Base-by-base conservation (phyloP, 2,888 invertebrate species). In the Drosophila emarginata region DNA sequence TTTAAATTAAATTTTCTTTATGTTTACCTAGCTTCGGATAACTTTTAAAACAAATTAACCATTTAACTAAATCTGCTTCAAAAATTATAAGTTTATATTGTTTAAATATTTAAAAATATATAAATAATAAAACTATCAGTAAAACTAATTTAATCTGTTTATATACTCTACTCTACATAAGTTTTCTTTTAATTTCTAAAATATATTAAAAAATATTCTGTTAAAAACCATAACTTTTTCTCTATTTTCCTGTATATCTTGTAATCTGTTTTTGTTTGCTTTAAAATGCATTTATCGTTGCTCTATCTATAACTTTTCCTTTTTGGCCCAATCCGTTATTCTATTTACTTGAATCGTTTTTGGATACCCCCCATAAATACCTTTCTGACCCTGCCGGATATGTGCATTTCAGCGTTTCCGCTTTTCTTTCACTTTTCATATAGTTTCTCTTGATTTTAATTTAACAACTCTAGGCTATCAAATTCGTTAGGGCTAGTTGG, bases 401-500 rank as follows among this genome's bases (percentile, higher is more conserved):
- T 71, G 53, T 71, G 72, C 67, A 68, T 72, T 82, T 82, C 76
- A 77, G 78, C 72, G 78, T 81, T 87, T 86, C 80, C 80, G 87
- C 79, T 74, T 68, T 71, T 56, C 72, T 82, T 85, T 85, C 80
- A 81, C 86, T 88, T 87, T 85, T 75, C 76, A 70, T 71, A 67
- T 67, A 58, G 68, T 72, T 66, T 36, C 57, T 57, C 40, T 59
- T 51, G 54, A 54, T 68, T 56, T 67, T 12, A 21, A 21, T 45
- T 45, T 45, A 45, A 18, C 5, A 21, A 18, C 45, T 45, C 1
- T 26, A 21, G 45, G 76, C 80, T 79, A 79, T 83, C 80, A 67
- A 84, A 78, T 87, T 85, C 80, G 87, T 79, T 85, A 72, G 72
- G 74, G 78, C 62, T 81, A 75, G 78, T 77, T 84, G 77, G 54